These are phyloP conservation scores for Megaceryle maxima DNA, from an alignment of 2,113 vertebrate species.

Conservation along the genomic window DNA sequence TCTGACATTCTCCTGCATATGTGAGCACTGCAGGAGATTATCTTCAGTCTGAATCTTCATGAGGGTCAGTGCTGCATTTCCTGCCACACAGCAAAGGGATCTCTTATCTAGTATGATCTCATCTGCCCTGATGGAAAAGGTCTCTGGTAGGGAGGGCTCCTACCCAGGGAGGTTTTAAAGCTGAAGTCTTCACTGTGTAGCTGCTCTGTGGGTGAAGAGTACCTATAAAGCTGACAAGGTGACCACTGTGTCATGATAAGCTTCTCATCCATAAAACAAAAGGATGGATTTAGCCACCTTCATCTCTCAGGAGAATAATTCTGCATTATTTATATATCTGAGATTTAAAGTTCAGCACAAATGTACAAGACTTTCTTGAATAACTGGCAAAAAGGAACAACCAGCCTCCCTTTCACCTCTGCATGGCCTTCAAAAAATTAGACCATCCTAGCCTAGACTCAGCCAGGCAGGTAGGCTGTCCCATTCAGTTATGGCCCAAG, in stretches of 20 bases:
- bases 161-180: background rate
- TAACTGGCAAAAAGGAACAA: background rate
- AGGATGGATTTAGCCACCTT: background rate
- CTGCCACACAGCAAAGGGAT: background rate
- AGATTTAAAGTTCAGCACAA: background rate
- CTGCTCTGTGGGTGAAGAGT: background rate
- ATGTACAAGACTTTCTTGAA: background rate
- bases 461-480: background rate
- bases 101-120: background rate
- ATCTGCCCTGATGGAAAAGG: background rate
- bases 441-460: background rate
- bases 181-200: background rate
- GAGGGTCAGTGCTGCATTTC: background rate
- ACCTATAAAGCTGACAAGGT: background rate
- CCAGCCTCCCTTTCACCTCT: background rate
- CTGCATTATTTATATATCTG: background rate
- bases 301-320: background rate
- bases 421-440: background rate
- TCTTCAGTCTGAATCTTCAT: background rate
- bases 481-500: background rate
- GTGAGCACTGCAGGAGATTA: background rate
- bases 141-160: background rate
- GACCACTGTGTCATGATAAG: background rate
- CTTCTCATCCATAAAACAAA: background rate
- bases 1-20: background rate